Evolutionary conservation across 1,140 invertebrate genomes (phyloP), one percentile per base, ranked within the genome.

Genomic region (Antheraea pernyi): DNA sequence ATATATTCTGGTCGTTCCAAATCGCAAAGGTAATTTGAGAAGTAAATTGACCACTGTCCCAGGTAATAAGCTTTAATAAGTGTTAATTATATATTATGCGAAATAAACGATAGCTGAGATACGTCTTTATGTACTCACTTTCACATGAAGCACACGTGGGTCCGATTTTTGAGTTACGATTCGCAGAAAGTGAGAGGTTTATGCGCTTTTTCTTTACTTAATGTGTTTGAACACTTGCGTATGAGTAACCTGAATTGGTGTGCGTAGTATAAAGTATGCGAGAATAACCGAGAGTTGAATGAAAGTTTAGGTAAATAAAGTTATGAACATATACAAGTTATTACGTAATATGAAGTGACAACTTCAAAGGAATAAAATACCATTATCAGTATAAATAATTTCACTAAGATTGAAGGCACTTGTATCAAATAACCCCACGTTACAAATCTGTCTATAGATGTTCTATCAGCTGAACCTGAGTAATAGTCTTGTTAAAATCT

Each of bases 131-230:
- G 68, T 65, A 71, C 76, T 79, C 81, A 86, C 86, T 89, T 91
- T 91, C 86, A 86, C 86, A 75, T 77, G 66, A 19, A 65, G 75
- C 75, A 81, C 76, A 78, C 83, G 79, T 80, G 77, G 75, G 62
- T 68, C 72, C 59, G 46, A 74, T 81, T 79, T 84, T 80, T 81
- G 78, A 80, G 75, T 79, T 79, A 78, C 76, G 11, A 82, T 81
- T 71, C 70, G 72, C 84, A 79, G 85, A 91, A 89, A 89, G 88
- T 89, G 83, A 88, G 84, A 86, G 86, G 82, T 72, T 53, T 71
- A 71, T 75, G 19, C 65, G 48, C 83, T 89, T 85, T 88, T 90
- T 86, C 85, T 89, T 89, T 86, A 71, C 79, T 74, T 78, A 86
- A 77, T 73, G 22, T 82, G 71, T 88, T 88, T 86, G 81, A 73